Evolutionary conservation across 2,888 invertebrate species (phyloP).

Genomic region (Catonia carolina): DNA sequence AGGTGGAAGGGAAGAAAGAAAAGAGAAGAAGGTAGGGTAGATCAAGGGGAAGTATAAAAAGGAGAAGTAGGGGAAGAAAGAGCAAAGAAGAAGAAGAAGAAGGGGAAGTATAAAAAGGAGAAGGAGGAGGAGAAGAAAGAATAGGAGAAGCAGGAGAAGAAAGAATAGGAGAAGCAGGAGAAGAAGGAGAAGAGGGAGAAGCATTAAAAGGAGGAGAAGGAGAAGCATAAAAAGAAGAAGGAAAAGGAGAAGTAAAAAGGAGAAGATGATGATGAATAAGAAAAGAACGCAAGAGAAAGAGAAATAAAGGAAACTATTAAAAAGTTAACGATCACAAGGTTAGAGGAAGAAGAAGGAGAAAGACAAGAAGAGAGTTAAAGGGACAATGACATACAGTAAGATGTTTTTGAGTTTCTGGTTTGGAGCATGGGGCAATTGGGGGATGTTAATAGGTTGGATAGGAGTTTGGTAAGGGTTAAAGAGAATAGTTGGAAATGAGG

Average conservation of each 20-base stretch:
- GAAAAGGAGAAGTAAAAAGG: neutral
- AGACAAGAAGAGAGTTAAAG: neutral
- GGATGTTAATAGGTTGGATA: neutral
- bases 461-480: neutral
- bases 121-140: neutral
- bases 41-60: neutral
- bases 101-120: neutral
- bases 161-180: neutral
- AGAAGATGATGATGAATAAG: neutral
- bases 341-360: too few relatives aligned
- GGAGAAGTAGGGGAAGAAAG: neutral
- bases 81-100: neutral
- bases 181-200: neutral
- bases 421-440: neutral
- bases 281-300: too few relatives aligned
- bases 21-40: neutral
- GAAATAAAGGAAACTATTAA: too few relatives aligned
- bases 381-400: neutral
- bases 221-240: neutral
- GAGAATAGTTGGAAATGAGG: neutral
- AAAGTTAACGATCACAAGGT: too few relatives aligned
- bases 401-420: too few relatives aligned
- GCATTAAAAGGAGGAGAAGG: neutral
- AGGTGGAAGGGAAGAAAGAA: neutral
- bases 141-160: neutral